Conservation (phyloP, 1,140 invertebrate species). For the Arctopsyche grandis region DNA sequence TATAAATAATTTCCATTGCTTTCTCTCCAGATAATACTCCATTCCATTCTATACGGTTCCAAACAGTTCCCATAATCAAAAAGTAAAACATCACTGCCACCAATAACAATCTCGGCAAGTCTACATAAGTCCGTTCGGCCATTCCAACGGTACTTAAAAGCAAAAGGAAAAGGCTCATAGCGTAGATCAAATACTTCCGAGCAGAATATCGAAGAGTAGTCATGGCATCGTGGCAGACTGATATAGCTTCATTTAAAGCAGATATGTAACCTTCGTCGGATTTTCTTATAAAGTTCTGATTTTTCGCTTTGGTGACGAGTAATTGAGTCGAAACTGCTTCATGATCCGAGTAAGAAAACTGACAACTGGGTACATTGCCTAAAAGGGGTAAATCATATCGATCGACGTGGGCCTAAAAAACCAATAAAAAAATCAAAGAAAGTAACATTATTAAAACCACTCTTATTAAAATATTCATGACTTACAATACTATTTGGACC, state of each 20-base stretch:
- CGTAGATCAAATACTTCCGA: constrained; percentile 69
- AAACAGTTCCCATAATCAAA: constrained; percentile 80
- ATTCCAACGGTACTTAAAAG: constrained; percentile 63
- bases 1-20: constrained; percentile 47
- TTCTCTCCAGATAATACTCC: constrained; percentile 74
- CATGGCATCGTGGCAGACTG: constrained; percentile 70
- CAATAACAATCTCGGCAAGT: constrained; percentile 68
- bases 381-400: constrained; percentile 78
- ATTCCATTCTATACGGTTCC: constrained; percentile 82
- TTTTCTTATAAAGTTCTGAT: not conserved
- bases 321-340: constrained; percentile 84
- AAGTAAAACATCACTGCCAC: constrained; percentile 74
- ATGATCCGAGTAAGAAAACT: constrained; percentile 90
- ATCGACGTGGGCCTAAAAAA: constrained; percentile 68
- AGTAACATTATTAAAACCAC: not conserved
- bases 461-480: not conserved
- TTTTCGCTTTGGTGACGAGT: constrained; percentile 58
- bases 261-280: constrained; percentile 33
- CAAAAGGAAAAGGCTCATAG: constrained; percentile 64
- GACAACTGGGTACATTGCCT: constrained; percentile 74
- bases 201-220: constrained; percentile 68
- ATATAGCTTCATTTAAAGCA: constrained; percentile 70
- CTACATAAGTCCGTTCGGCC: constrained; percentile 59
- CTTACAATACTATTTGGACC: constrained; percentile 66
- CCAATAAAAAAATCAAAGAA: constrained; percentile 33